Evolutionary conservation across 1,140 invertebrate species (phyloP).

Genomic region (Centruroides sculpturatus): DNA sequence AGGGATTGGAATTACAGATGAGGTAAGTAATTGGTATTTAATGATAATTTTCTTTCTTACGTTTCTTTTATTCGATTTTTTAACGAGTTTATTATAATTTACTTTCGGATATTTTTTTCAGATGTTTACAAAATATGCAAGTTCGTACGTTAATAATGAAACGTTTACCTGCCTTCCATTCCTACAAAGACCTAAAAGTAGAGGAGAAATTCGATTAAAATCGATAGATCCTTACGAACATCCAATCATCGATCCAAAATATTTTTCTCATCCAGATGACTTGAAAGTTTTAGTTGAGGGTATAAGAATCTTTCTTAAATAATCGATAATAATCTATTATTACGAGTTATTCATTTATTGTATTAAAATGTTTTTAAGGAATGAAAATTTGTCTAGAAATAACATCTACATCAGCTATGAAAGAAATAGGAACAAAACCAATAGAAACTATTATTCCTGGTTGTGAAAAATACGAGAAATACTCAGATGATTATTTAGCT

Average conservation of each 20-base stretch:
- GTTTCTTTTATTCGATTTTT: no score
- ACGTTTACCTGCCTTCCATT: constrained; percentile 49
- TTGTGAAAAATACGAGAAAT: constrained; percentile 52
- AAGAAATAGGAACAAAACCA: not conserved
- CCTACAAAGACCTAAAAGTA: constrained; percentile 53
- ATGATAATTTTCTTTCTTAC: no score
- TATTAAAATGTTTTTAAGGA: not conserved
- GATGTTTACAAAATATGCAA: no score
- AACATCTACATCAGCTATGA: not conserved
- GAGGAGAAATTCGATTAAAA: constrained; percentile 41
- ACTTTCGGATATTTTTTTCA: no score
- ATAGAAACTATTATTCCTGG: constrained; percentile 28
- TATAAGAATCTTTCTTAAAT: no score
- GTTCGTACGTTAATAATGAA: constrained; percentile 23
- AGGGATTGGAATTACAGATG: no score
- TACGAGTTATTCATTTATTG: no score
- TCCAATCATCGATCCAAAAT: constrained; percentile 71
- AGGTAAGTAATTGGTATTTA: no score
- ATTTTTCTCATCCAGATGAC: constrained; percentile 47
- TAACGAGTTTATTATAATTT: no score
- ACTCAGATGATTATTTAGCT: constrained; percentile 65
- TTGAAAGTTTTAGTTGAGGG: constrained; percentile 24
- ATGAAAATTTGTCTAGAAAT: not conserved
- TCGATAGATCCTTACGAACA: constrained; percentile 47
- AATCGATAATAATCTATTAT: no score